These are phyloP conservation scores for Craniophora ligustri DNA, from an alignment of 2,888 invertebrate species.

Conservation along the genomic window DNA sequence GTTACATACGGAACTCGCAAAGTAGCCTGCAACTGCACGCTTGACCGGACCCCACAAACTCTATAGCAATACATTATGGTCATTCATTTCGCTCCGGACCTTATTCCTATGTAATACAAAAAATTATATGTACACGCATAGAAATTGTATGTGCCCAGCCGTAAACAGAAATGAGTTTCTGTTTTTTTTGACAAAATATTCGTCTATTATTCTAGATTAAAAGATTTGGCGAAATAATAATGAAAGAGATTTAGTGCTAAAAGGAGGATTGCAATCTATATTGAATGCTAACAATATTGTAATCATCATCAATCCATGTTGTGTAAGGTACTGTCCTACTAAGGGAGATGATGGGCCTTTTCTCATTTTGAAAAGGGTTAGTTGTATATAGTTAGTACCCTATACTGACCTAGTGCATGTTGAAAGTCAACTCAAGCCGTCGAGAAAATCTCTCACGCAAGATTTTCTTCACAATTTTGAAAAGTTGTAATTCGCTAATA, in stretches of 20 bases:
- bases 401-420: no score
- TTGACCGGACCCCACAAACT: conserved; percentile 22
- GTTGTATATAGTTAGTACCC: no score
- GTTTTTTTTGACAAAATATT: conserved; percentile 41
- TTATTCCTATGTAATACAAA: conserved; percentile 48
- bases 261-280: no score
- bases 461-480: no score
- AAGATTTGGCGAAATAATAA: conserved; percentile 17
- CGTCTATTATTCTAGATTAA: conserved; percentile 18
- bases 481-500: no score
- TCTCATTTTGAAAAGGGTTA: no score
- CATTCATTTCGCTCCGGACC: conserved; percentile 46
- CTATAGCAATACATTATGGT: conserved; percentile 47
- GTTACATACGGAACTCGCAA: conserved; percentile 37
- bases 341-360: no score
- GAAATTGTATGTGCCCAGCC: conserved; percentile 30
- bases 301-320: no score
- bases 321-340: no score
- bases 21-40: background rate
- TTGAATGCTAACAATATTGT: no score
- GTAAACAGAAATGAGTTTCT: conserved; percentile 46
- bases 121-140: conserved; percentile 40
- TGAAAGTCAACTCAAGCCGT: no score
- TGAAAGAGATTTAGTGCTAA: conserved; percentile 14
- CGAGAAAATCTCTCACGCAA: no score